These are phyloP conservation scores for Aphaenogaster floridana DNA, from an alignment of 1,140 invertebrate species.

Conservation along the genomic window DNA sequence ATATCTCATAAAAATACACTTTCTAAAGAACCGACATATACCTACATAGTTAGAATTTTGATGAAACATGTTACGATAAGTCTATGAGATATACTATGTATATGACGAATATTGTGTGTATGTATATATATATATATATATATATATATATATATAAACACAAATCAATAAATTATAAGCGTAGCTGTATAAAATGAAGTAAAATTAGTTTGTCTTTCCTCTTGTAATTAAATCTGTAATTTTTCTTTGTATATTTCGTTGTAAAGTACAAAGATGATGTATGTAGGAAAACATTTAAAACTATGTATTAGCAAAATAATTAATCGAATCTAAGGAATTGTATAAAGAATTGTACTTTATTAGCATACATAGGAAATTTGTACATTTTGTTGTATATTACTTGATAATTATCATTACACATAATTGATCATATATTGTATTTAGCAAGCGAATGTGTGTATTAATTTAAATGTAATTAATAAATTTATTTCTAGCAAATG, in stretches of 20 bases:
- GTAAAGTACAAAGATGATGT: conserved; percentile 41
- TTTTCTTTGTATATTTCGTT: conserved; percentile 47
- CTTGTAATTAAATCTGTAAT: conserved; percentile 31
- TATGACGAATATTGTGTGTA: conserved; percentile 19
- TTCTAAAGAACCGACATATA: neutral
- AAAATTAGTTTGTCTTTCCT: conserved; percentile 6
- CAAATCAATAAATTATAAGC: conserved; percentile 24
- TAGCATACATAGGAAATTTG: conserved; percentile 69
- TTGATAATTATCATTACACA: conserved; percentile 78
- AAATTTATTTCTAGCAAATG: conserved; percentile 70
- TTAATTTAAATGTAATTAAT: conserved; percentile 82
- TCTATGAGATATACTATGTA: neutral
- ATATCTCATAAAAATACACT: neutral
- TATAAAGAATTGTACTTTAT: conserved; percentile 75
- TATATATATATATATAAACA: neutral
- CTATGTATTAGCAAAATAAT: conserved; percentile 66
- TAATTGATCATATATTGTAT: conserved; percentile 75
- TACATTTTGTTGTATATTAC: conserved; percentile 83
- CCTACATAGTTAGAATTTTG: neutral
- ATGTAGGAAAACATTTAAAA: neutral
- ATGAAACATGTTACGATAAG: conserved; percentile 5
- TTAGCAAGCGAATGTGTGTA: conserved; percentile 73
- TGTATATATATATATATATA: neutral
- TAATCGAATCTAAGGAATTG: conserved; percentile 66
- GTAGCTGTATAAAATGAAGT: neutral